Conservation (phyloP, 2,888 invertebrate species). For the Myopa testacea region DNA sequence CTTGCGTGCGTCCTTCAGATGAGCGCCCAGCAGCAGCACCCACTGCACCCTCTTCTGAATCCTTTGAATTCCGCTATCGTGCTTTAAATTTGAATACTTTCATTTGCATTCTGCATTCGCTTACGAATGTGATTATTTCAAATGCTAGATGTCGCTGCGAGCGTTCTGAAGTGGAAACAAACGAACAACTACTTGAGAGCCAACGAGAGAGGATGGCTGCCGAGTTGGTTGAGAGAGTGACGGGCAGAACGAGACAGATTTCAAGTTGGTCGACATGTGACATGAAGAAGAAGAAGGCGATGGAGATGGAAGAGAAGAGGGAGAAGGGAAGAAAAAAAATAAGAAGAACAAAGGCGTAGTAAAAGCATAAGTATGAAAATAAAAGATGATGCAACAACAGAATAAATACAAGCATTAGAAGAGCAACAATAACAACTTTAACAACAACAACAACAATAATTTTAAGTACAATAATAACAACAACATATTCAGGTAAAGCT, state of each 20-base stretch:
- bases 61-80: constrained; percentile 4
- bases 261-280: constrained; percentile 20
- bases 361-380: constrained; percentile 1
- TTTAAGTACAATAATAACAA: neutral
- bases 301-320: neutral
- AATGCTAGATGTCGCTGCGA: constrained; percentile 29
- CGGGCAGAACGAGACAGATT: neutral
- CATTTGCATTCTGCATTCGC: constrained; percentile 25
- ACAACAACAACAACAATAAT: constrained; percentile 23
- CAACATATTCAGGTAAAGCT: too few species aligned
- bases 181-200: constrained; percentile 31
- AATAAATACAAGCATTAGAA: neutral
- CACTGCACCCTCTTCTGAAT: too few species aligned
- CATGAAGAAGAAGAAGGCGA: constrained; percentile 1
- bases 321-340: neutral
- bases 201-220: neutral
- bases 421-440: constrained; percentile 7
- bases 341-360: neutral
- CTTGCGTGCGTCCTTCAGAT: too few species aligned
- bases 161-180: constrained; percentile 30
- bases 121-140: constrained; percentile 29
- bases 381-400: neutral
- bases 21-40: too few species aligned
- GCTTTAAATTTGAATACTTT: constrained; percentile 27
- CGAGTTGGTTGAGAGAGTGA: neutral